Percentiles rank a stretch among this genome's conserved stretches.
These are phyloP conservation scores for Drosophila navojoa DNA, from an alignment of 1,140 invertebrate genomes.

Conservation along the genomic window DNA sequence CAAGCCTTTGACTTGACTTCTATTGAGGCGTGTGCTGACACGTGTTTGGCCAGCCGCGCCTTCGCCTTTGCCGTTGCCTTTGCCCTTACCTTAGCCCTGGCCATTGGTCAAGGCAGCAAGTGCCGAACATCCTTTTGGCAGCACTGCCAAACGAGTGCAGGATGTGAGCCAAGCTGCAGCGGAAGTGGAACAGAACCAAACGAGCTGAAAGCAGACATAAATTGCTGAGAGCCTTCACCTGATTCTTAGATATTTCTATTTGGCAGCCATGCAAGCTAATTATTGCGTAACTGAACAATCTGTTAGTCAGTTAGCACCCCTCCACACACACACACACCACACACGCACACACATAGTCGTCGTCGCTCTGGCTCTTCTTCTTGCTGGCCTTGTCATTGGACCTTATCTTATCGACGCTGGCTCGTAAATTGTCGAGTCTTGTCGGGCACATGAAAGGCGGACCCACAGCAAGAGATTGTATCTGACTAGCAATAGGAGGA, in stretches of 20 bases:
- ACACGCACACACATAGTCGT: background rate
- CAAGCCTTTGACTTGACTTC: slow-evolving; percentile 60
- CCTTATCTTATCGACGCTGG: slow-evolving; percentile 54
- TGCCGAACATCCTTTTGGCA: slow-evolving; percentile 30
- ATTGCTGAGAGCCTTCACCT: background rate
- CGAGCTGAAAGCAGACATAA: slow-evolving; percentile 12
- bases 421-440: slow-evolving; percentile 47
- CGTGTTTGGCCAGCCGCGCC: slow-evolving; percentile 48
- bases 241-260: background rate
- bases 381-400: slow-evolving; percentile 9
- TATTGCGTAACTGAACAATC: slow-evolving; percentile 15
- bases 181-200: slow-evolving; percentile 18
- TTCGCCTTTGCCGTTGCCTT: slow-evolving; percentile 10
- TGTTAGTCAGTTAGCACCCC: background rate
- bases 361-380: background rate
- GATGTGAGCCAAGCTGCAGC: slow-evolving; percentile 20
- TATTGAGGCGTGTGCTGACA: slow-evolving; percentile 27
- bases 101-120: slow-evolving; percentile 34
- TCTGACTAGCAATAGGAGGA: slow-evolving; percentile 17
- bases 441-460: slow-evolving; percentile 45
- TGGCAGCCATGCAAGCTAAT: slow-evolving; percentile 1
- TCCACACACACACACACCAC: background rate
- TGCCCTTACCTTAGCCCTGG: slow-evolving; percentile 30
- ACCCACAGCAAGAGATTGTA: slow-evolving; percentile 32
- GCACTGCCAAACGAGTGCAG: slow-evolving; percentile 7